Percentiles rank a stretch among this genome's conserved stretches.
phyloP scores from a whole-genome alignment of 2,888 invertebrate species.

The Chromoteleia sp. region DNA sequence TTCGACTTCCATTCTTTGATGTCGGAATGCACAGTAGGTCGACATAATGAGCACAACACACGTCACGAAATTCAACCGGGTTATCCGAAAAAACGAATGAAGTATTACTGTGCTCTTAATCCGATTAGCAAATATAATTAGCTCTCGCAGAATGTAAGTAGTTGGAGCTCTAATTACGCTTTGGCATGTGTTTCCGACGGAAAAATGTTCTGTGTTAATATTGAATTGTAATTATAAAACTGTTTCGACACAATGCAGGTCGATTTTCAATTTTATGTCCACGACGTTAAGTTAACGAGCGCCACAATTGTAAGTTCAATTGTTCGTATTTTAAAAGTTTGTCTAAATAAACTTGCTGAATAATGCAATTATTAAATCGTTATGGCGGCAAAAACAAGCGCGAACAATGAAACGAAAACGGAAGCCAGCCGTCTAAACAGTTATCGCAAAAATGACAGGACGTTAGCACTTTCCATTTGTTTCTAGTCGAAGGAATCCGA shows the following conservation, averaged over 20 bases:
- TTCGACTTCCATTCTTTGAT: conserved; percentile 12
- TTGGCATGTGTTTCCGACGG: conserved; percentile 13
- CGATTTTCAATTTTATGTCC: background rate
- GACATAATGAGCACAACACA: conserved; percentile 30
- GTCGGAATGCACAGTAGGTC: background rate
- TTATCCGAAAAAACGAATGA: conserved; percentile 20
- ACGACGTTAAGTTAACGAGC: background rate
- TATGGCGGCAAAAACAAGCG: background rate
- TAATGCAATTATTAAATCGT: conserved; percentile 23
- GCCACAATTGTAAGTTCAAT: background rate
- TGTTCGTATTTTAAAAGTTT: background rate
- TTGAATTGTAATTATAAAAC: conserved; percentile 23
- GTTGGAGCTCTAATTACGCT: conserved; percentile 26
- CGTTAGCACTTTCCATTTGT: conserved; percentile 49
- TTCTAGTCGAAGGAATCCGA: conserved; percentile 66
- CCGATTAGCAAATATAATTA: conserved; percentile 48
- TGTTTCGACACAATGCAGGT: background rate
- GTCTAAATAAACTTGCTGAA: background rate
- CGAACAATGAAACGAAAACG: background rate
- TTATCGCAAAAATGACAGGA: conserved; percentile 33
- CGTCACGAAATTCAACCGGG: conserved; percentile 13
- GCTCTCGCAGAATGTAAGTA: conserved; percentile 10
- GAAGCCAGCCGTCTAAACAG: conserved; percentile 19
- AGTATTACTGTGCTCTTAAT: conserved; percentile 31
- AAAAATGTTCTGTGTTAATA: conserved; percentile 13